Evolutionary conservation across 2,113 vertebrate species (phyloP).

Genomic region (Abramis brama): DNA sequence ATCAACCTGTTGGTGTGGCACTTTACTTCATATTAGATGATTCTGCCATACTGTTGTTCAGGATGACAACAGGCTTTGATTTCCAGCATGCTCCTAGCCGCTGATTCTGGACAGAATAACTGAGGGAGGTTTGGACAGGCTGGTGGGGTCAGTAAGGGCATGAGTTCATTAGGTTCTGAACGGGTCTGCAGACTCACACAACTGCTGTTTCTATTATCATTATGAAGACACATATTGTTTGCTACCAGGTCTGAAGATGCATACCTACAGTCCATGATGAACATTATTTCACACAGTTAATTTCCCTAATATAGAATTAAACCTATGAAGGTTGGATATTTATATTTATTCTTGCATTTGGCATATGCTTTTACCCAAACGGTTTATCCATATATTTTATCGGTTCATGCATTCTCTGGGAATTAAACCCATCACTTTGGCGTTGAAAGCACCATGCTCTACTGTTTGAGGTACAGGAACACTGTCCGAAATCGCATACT

Average conservation of each 20-base stretch:
- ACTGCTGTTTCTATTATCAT: not conserved
- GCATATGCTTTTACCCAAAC: not conserved
- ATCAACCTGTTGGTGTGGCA: slow-evolving; percentile 19
- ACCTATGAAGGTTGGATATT: not conserved
- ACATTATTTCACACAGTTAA: not conserved
- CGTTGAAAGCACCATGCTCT: not conserved
- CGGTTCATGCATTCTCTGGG: not conserved
- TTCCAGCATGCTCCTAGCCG: slow-evolving; percentile 23
- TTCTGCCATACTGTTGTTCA: slow-evolving; percentile 37
- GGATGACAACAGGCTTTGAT: slow-evolving; percentile 41
- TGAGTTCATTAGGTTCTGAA: slow-evolving; percentile 9
- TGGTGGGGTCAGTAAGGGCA: slow-evolving; percentile 13
- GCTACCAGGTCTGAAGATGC: not conserved
- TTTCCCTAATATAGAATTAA: not conserved
- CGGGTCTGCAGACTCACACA: not conserved
- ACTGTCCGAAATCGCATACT: too few relatives aligned
- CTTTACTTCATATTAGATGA: slow-evolving; percentile 21
- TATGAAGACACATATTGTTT: not conserved
- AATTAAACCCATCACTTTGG: not conserved
- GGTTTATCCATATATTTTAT: not conserved
- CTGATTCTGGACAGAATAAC: too few relatives aligned
- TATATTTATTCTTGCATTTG: not conserved
- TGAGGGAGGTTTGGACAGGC: not conserved
- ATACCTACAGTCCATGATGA: not conserved
- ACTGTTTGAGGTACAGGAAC: too few relatives aligned